A percentile compares a stretch with the other conserved stretches of the same genome.
These are phyloP conservation scores for Meganola albula DNA, from an alignment of 2,888 invertebrate species.

Conservation along the genomic window DNA sequence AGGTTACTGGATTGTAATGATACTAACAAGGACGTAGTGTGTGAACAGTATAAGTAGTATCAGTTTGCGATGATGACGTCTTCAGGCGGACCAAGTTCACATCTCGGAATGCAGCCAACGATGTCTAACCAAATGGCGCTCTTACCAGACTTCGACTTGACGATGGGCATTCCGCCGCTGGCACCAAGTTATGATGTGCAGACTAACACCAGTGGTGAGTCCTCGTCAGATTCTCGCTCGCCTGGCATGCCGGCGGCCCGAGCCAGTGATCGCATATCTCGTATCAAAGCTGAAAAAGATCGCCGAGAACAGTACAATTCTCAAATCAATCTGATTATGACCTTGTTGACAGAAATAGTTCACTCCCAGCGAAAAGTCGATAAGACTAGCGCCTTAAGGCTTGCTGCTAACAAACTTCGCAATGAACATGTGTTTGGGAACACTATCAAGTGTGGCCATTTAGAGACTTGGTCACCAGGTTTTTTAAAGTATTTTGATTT, in stretches of 20 bases:
- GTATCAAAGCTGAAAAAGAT: conserved; percentile 94
- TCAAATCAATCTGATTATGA: conserved; percentile 88
- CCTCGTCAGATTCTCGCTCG: conserved; percentile 66
- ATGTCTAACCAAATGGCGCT: conserved; percentile 42
- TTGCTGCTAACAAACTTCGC: conserved; percentile 90
- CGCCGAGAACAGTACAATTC: conserved; percentile 92
- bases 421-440: conserved; percentile 84
- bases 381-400: conserved; percentile 92
- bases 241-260: conserved; percentile 55
- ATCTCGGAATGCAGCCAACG: conserved; percentile 41
- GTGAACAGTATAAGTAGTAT: conserved; percentile 31
- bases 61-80: conserved; percentile 51
- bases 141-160: conserved; percentile 43
- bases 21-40: conserved; percentile 39
- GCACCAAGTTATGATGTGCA: conserved; percentile 40
- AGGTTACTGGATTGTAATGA: conserved; percentile 36
- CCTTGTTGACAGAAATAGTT: conserved; percentile 89
- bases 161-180: conserved; percentile 42
- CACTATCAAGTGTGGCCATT: conserved; percentile 64
- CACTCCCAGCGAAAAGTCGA: conserved; percentile 90
- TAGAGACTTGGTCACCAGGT: conserved; percentile 73
- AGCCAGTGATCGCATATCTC: conserved; percentile 86
- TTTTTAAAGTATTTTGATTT: conserved; percentile 81
- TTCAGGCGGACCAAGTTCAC: conserved; percentile 42
- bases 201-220: conserved; percentile 51